phyloP scores from a whole-genome alignment of 2,113 vertebrate species.

The Maccullochella peelii region DNA sequence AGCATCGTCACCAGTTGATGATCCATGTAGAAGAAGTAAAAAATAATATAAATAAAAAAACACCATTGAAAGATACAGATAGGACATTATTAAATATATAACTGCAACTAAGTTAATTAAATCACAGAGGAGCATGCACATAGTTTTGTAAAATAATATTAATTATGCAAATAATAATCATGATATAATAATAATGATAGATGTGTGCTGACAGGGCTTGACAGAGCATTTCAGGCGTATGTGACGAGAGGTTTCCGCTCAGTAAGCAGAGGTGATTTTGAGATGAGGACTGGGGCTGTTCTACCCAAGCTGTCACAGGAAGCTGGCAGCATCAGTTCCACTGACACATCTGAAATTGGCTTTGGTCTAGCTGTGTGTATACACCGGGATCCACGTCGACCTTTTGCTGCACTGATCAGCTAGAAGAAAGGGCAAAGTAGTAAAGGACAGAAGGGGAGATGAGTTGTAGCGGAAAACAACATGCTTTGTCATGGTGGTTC shows the following conservation, averaged over 20 bases:
- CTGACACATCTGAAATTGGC: constrained; percentile 82
- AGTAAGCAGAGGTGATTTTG: constrained; percentile 68
- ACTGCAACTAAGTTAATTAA: background rate
- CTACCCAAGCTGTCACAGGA: constrained; percentile 75
- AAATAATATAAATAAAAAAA: background rate
- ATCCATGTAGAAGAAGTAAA: background rate
- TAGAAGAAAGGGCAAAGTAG: constrained; percentile 51
- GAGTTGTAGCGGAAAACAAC: constrained; percentile 4
- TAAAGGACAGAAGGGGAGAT: constrained; percentile 23
- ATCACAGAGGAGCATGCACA: background rate
- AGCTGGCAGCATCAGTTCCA: constrained; percentile 68
- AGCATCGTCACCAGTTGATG: background rate
- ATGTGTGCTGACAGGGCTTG: constrained; percentile 57
- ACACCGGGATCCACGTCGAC: constrained; percentile 52
- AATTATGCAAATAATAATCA: constrained; percentile 28
- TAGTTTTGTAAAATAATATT: background rate
- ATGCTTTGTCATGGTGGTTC: background rate
- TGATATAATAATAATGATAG: constrained; percentile 29
- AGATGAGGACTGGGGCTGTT: constrained; percentile 70
- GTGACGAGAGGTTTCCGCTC: constrained; percentile 63
- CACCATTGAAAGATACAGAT: background rate
- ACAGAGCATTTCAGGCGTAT: constrained; percentile 48
- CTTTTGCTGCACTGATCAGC: constrained; percentile 49
- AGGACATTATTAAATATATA: background rate
- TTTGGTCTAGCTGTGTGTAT: constrained; percentile 71